Base-by-base conservation (phyloP, 2,113 vertebrate genomes). In the Macrotus californicus region DNA sequence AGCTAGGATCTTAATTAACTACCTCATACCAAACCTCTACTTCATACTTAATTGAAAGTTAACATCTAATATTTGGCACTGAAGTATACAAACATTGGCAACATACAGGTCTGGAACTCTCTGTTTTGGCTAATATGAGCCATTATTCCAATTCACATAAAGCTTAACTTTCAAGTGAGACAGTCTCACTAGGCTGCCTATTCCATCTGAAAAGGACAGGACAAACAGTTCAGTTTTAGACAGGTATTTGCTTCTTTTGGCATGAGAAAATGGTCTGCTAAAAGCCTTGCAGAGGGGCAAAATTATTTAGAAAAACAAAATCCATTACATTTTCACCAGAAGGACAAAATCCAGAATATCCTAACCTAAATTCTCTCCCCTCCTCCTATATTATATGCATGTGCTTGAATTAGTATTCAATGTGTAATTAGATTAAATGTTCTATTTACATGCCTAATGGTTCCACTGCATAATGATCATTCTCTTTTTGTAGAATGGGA, bases 161-260 rank as follows among this genome's bases (percentile, higher is more conserved):
- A 83, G n/a, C 13, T 94, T 72, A 87, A 80, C 85, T 81, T 94
- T 93, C 76, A 39, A 64, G 73, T 87, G 13, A 92, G 18, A 89
- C 36, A 67, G 18, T 91, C 43, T 93, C 79, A 39, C 19, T 26
- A 87, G 36, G 24, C 9, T 86, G 13, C n/a, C 31, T 87, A 64
- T 72, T 91, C 46, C 75, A 83, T 93, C 95, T 90, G n/a, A 83
- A 93, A 97, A 94, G 50, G 89, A 94, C 6, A 70, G 43, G 22
- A 94, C 29, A 93, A 93, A 87, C 12, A 41, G 80, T 43, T 89
- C 31, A 77, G 29, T 95, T 89, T 95, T n/a, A 69, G 12, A 29
- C 36, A 86, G 11, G 84, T 89, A 91, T 97, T 92, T 89, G 16
- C 19, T 59, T 83, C 36, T 80, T 67, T 83, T 76, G 43, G 22